A percentile compares a stretch with the other conserved stretches of the same genome.
phyloP scores from a whole-genome alignment of 2,888 invertebrate species.

The Mantis religiosa region DNA sequence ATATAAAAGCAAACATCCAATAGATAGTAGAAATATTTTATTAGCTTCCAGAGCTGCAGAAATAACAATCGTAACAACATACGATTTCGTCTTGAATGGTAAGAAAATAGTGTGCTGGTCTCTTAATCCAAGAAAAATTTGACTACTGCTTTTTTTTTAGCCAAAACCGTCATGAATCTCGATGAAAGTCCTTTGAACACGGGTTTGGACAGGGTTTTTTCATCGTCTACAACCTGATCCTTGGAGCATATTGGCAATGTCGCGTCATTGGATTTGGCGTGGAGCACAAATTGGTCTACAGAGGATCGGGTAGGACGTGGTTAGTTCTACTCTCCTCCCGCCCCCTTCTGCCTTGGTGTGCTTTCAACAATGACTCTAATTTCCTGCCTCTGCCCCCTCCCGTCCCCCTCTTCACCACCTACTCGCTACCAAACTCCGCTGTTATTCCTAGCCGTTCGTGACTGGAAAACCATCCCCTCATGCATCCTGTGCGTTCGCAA shows the following conservation, averaged over 20 bases:
- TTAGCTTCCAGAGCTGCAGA: no score
- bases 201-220: neutral
- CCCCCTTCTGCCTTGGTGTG: neutral
- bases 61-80: no score
- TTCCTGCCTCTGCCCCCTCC: neutral
- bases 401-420: neutral
- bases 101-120: no score
- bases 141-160: neutral
- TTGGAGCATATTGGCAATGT: neutral
- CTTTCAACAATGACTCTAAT: conserved; percentile 13
- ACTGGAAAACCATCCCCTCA: neutral
- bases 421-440: neutral
- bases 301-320: neutral
- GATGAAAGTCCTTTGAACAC: neutral
- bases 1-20: no score
- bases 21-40: no score
- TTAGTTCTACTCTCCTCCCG: neutral
- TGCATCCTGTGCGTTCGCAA: neutral
- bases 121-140: no score
- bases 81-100: no score
- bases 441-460: conserved; percentile 9
- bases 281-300: neutral
- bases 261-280: neutral
- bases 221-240: neutral
- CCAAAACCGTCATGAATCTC: neutral